A percentile compares a stretch with the other conserved stretches of the same genome.
Conservation (phyloP, 2,888 invertebrate species). For the Marasmarcha lunaedactyla region DNA sequence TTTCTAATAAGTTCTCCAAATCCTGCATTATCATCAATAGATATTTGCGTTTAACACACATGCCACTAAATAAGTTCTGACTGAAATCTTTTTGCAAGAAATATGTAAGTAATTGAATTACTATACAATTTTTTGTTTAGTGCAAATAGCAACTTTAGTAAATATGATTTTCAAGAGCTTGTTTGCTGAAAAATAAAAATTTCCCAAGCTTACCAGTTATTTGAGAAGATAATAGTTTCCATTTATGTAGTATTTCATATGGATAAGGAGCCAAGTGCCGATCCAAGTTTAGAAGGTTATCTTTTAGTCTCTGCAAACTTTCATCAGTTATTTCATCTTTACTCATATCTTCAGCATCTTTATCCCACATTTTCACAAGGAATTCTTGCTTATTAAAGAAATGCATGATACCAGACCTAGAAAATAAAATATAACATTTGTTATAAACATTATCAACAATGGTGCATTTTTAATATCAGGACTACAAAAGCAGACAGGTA, state of each 20-base stretch:
- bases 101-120: too few species aligned
- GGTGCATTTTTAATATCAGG: too few species aligned
- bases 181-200: too few species aligned
- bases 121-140: too few species aligned
- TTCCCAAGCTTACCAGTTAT: slow-evolving; percentile 75
- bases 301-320: slow-evolving; percentile 74
- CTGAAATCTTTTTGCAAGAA: too few species aligned
- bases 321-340: slow-evolving; percentile 74
- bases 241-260: slow-evolving; percentile 87
- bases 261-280: slow-evolving; percentile 91
- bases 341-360: slow-evolving; percentile 79
- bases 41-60: too few species aligned
- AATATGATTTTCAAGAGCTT: too few species aligned
- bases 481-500: too few species aligned
- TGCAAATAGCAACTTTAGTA: too few species aligned
- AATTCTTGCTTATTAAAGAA: slow-evolving; percentile 86
- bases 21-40: too few species aligned
- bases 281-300: slow-evolving; percentile 80
- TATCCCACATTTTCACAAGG: slow-evolving; percentile 90
- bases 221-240: slow-evolving; percentile 82
- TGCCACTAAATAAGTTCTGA: too few species aligned
- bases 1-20: too few species aligned
- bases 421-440: slow-evolving; percentile 10
- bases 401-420: slow-evolving; percentile 86
- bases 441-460: slow-evolving; percentile 8